Percentiles rank a stretch among this genome's conserved stretches.
These are phyloP conservation scores for Calephelis perditalis DNA, from an alignment of 2,888 invertebrate species.

Conservation along the genomic window DNA sequence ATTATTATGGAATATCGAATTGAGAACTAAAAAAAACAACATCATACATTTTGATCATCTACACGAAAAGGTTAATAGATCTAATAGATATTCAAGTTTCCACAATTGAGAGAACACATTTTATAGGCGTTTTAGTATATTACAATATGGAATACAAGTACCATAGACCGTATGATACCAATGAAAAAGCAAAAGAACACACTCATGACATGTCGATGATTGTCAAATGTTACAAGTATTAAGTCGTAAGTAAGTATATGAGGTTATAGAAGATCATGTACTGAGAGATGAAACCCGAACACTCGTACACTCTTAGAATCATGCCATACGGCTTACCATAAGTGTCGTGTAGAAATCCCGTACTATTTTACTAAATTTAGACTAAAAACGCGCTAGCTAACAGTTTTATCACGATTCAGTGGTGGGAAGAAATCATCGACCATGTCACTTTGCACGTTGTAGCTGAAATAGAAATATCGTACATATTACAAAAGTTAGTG, in stretches of 20 bases:
- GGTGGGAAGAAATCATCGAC: constrained; percentile 94
- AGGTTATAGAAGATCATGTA: constrained; percentile 22
- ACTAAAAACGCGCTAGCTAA: constrained; percentile 51
- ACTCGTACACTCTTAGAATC: constrained; percentile 29
- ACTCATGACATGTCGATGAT: constrained; percentile 67
- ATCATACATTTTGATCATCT: too few relatives aligned
- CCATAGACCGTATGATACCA: too few relatives aligned
- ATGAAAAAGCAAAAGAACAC: constrained; percentile 31
- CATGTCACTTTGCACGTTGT: constrained; percentile 94
- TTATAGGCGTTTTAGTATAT: too few relatives aligned
- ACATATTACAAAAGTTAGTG: constrained; percentile 3
- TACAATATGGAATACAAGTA: too few relatives aligned
- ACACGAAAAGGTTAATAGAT: too few relatives aligned
- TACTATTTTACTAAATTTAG: constrained; percentile 38
- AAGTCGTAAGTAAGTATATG: constrained; percentile 21
- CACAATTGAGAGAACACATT: too few relatives aligned
- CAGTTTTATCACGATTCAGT: constrained; percentile 70
- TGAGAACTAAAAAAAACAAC: too few relatives aligned
- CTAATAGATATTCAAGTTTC: too few relatives aligned
- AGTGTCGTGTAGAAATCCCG: constrained; percentile 40
- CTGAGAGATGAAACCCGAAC: constrained; percentile 31
- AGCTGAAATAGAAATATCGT: constrained; percentile 86
- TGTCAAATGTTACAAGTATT: constrained; percentile 44
- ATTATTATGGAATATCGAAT: too few relatives aligned
- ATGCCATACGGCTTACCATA: constrained; percentile 72